Conservation (phyloP, 2,113 vertebrate genomes). For the Equus quagga region DNA sequence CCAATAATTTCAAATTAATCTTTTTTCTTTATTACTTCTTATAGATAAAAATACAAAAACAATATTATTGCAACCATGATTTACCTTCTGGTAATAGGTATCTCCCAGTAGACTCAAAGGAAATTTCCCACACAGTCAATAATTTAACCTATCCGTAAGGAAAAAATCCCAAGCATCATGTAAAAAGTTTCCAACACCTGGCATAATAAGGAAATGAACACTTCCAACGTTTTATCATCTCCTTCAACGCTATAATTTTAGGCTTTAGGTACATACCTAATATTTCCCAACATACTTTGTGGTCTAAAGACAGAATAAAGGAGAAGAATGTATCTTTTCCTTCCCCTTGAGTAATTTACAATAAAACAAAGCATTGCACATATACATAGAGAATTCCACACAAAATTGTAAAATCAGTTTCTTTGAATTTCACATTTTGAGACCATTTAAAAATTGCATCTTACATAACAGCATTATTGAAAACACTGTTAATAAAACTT, state of each 20-base stretch:
- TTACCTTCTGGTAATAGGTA: not conserved
- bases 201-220: not conserved
- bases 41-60: not conserved
- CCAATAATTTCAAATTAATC: not conserved
- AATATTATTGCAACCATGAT: not conserved
- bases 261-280: not conserved
- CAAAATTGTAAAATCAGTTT: not conserved
- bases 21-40: not conserved
- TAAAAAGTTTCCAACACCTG: not conserved
- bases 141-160: not conserved
- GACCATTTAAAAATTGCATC: not conserved
- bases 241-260: not conserved
- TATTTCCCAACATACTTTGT: not conserved
- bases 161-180: not conserved
- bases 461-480: not conserved
- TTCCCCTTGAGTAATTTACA: not conserved
- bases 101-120: not conserved
- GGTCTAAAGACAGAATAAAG: not conserved
- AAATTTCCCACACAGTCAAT: not conserved
- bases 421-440: not conserved
- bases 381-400: not conserved
- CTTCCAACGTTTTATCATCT: not conserved
- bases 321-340: fast-evolving
- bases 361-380: not conserved
- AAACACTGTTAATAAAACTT: not conserved